Conservation (phyloP, 1,140 invertebrate species). For the Drosophila mauritiana region DNA sequence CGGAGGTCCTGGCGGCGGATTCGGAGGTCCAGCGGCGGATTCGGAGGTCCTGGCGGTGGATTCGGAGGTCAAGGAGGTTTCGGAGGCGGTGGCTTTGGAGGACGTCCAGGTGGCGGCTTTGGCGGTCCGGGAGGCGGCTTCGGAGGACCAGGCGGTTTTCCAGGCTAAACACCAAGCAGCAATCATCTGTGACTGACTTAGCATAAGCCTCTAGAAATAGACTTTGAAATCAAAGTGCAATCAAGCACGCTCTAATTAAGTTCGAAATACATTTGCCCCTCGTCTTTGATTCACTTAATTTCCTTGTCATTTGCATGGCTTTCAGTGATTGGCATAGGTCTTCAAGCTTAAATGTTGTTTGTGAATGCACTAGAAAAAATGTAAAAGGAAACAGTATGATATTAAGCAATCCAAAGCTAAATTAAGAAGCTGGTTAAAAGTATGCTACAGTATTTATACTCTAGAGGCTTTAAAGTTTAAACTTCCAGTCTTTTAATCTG, state of each 20-base stretch:
- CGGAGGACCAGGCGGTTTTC: neutral
- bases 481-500: neutral
- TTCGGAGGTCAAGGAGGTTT: conserved; percentile 19
- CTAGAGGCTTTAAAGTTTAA: neutral
- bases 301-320: conserved; percentile 44
- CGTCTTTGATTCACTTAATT: conserved; percentile 40
- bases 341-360: conserved; percentile 1
- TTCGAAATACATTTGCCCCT: conserved; percentile 30
- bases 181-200: conserved; percentile 40
- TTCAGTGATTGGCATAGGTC: conserved; percentile 20
- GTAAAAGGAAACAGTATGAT: neutral
- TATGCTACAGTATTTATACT: neutral
- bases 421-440: neutral
- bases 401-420: neutral
- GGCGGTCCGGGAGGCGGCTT: neutral
- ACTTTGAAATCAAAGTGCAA: conserved; percentile 40
- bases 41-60: conserved; percentile 2
- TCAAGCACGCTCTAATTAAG: conserved; percentile 43
- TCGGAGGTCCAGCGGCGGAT: conserved; percentile 2
- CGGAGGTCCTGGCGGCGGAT: conserved; percentile 7
- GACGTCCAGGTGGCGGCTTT: conserved; percentile 7
- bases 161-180: conserved; percentile 11
- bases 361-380: neutral
- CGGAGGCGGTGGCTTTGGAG: conserved; percentile 8
- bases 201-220: conserved; percentile 25